Conservation (phyloP, 2,888 invertebrate genomes). For the Meloe dianella region DNA sequence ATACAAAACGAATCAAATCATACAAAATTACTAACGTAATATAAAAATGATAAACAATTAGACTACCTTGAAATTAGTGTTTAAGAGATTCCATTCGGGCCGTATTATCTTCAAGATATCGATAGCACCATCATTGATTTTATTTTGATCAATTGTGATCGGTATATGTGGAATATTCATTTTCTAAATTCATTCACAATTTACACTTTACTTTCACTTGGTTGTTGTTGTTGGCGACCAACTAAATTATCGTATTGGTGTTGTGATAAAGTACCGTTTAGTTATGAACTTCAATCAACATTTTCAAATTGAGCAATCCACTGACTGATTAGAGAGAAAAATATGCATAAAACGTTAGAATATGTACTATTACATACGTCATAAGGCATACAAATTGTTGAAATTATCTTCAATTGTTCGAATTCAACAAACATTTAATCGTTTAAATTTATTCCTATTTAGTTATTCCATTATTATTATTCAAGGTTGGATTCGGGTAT, state of each 20-base stretch:
- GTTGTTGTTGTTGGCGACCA: not conserved
- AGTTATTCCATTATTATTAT: not conserved
- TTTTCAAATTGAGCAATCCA: too few relatives aligned
- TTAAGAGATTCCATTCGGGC: conserved; percentile 71
- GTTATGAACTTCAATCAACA: too few relatives aligned
- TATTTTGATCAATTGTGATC: conserved; percentile 64
- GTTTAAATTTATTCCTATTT: not conserved
- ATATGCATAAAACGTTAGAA: too few relatives aligned
- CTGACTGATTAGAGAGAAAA: too few relatives aligned
- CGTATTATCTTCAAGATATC: conserved; percentile 72
- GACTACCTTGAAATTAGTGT: conserved; percentile 75
- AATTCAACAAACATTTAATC: not conserved
- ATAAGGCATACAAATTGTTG: not conserved
- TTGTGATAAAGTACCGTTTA: too few relatives aligned
- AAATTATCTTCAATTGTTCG: not conserved
- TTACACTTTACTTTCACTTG: not conserved
- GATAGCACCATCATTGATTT: conserved; percentile 71
- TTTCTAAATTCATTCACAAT: not conserved
- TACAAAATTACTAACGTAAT: not conserved
- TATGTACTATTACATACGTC: not conserved
- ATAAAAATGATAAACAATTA: conserved; percentile 24
- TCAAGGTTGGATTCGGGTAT: not conserved
- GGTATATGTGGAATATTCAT: conserved; percentile 35
- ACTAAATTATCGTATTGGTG: not conserved
- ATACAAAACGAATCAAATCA: not conserved